These are phyloP conservation scores for Scatophagus argus DNA, from an alignment of 2,113 vertebrate species.

Conservation along the genomic window DNA sequence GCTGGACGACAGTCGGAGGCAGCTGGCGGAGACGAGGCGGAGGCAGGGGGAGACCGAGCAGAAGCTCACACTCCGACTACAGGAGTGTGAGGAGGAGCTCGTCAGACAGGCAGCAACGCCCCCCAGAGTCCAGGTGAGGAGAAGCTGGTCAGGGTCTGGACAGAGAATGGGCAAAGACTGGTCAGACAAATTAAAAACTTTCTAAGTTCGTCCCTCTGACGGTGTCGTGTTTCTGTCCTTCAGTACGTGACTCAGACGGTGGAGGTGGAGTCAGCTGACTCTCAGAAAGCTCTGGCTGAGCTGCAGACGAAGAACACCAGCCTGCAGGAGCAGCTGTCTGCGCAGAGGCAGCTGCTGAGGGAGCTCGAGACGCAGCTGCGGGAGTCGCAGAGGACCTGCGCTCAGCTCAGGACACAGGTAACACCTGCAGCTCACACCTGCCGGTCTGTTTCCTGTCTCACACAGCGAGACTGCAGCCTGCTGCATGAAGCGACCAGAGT, in stretches of 20 bases:
- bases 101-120: conserved; percentile 84
- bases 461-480: too few relatives aligned
- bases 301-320: conserved; percentile 87
- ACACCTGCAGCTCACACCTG: neutral
- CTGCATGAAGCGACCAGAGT: too few relatives aligned
- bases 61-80: conserved; percentile 84
- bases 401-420: conserved; percentile 93
- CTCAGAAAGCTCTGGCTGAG: conserved; percentile 86
- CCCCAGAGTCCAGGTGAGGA: conserved; percentile 88
- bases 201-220: too few relatives aligned
- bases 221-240: neutral
- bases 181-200: too few relatives aligned
- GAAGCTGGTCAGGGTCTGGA: too few relatives aligned
- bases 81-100: conserved; percentile 88
- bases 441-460: neutral
- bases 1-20: conserved; percentile 80
- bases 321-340: conserved; percentile 92
- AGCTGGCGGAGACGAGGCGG: conserved; percentile 86
- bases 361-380: conserved; percentile 94
- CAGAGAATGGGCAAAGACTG: too few relatives aligned
- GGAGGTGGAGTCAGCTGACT: conserved; percentile 89
- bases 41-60: conserved; percentile 87
- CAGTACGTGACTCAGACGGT: conserved; percentile 89
- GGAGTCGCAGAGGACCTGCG: conserved; percentile 86
- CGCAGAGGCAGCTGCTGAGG: conserved; percentile 89